Conservation (phyloP, 2,888 invertebrate genomes). For the Aporophyla nigra region DNA sequence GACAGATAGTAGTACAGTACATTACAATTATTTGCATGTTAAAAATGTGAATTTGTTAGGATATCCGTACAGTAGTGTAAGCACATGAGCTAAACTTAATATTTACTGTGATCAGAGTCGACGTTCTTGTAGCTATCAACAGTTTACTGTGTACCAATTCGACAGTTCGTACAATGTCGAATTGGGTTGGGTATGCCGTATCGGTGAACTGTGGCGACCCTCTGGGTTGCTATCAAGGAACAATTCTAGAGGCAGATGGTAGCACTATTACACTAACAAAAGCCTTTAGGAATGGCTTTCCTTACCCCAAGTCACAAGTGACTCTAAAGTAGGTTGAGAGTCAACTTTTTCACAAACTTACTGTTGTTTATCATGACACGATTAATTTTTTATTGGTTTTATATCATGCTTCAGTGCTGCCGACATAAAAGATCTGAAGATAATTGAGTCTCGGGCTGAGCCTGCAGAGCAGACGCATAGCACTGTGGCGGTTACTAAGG, state of each 20-base stretch:
- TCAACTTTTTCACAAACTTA: neutral
- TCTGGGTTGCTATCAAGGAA: conserved; percentile 95
- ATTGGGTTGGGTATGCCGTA: conserved; percentile 95
- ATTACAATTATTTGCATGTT: neutral
- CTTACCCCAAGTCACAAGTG: conserved; percentile 88
- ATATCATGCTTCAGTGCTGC: conserved; percentile 90
- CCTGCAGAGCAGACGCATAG: conserved; percentile 81
- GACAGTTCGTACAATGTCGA: conserved; percentile 83
- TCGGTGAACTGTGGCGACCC: conserved; percentile 95
- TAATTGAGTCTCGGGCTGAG: conserved; percentile 92
- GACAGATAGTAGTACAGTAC: no score
- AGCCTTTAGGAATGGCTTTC: conserved; percentile 95
- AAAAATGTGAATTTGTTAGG: neutral
- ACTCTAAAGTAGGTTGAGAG: conserved; percentile 84
- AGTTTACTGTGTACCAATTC: conserved; percentile 19
- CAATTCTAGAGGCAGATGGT: conserved; percentile 94
- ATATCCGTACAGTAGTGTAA: conserved; percentile 37
- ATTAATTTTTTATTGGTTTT: neutral
- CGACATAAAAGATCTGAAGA: conserved; percentile 94
- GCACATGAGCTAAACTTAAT: conserved; percentile 26
- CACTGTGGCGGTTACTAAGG: conserved; percentile 82
- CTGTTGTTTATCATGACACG: neutral
- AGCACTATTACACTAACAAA: conserved; percentile 94
- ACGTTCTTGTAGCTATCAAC: neutral
- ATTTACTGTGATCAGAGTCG: conserved; percentile 3